Conservation (phyloP, 2,888 invertebrate genomes). For the Thalpophila matura region DNA sequence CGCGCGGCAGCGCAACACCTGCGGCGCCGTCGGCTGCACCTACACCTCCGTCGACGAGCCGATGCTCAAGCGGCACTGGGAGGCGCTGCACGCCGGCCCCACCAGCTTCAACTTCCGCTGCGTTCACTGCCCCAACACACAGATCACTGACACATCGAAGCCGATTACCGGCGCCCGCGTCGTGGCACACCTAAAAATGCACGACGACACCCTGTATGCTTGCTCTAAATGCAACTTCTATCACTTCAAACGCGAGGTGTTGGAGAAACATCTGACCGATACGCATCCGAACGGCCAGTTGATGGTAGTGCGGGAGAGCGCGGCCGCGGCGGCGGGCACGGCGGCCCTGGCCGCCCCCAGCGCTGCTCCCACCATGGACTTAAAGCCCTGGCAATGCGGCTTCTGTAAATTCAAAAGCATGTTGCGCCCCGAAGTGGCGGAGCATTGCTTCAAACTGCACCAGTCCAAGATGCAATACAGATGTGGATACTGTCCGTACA, state of each 20-base stretch:
- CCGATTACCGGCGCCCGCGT: constrained; percentile 91
- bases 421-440: constrained; percentile 91
- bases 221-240: constrained; percentile 93
- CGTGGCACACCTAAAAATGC: constrained; percentile 94
- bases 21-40: constrained; percentile 93
- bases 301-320: constrained; percentile 76
- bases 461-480: constrained; percentile 93
- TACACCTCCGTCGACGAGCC: constrained; percentile 93
- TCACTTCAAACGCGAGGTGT: constrained; percentile 91
- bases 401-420: constrained; percentile 92
- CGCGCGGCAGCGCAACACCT: constrained; percentile 92
- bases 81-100: constrained; percentile 92
- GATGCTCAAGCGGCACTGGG: constrained; percentile 94
- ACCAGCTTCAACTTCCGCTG: constrained; percentile 92
- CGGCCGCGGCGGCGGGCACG: constrained; percentile 7
- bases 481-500: constrained; percentile 92
- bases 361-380: constrained; percentile 83
- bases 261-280: constrained; percentile 93
- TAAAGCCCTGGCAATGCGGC: constrained; percentile 93
- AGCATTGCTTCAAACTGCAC: constrained; percentile 91
- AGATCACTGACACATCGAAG: constrained; percentile 84
- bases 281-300: constrained; percentile 90
- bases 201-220: constrained; percentile 93
- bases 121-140: constrained; percentile 93
- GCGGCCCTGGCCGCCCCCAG: constrained; percentile 41